Base-by-base conservation (phyloP, 2,797 vertebrate species). In the Austrolebias charrua region DNA sequence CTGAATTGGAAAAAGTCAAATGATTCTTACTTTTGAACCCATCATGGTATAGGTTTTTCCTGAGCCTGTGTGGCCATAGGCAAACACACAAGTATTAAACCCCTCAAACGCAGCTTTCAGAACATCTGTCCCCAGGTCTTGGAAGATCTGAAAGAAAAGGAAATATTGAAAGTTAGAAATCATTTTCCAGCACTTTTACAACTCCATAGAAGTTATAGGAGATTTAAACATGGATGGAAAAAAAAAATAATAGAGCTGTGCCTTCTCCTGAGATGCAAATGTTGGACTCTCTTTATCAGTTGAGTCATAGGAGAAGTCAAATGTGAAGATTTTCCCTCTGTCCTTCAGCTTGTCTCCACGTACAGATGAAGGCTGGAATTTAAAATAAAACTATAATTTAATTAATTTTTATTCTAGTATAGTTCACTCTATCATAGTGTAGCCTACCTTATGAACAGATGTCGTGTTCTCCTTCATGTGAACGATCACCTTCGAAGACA, bases 21-120 rank as follows among this genome's bases (percentile, higher is more conserved):
- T 35, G 14, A 46, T n/a, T 24, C 79, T 45, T 94, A 98, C 95
- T 61, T 75, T 64, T 20, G 93, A 89, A 65, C 95, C 96, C 95
- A 96, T 96, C 96, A 98, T 98, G 47, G 96, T 97, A 83, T 96
- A 94, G 3, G 96, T 95, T 69, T 98, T 97, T 29, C 96, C 95
- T 18, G 96, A 96, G 65, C 95, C 95, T 0, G 95, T 97, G 79
- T 97, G 95, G 29, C 96, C 96, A 45, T 96, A 98, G 0, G 95
- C 94, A 86, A 98, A 96, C 55, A 98, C 86, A 68, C 95, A 98
- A 60, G 94, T 92, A 3, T 98, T 98, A 61, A 95, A 96, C 60
- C 96, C 95, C 87, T 95, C 94, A 91, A 97, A 96, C 16, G 95
- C 95, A 76, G 95, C 93, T 73, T 93, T 93, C 55, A 98, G 88